phyloP scores from a whole-genome alignment of 2,113 vertebrate genomes.

The Gobius niger region DNA sequence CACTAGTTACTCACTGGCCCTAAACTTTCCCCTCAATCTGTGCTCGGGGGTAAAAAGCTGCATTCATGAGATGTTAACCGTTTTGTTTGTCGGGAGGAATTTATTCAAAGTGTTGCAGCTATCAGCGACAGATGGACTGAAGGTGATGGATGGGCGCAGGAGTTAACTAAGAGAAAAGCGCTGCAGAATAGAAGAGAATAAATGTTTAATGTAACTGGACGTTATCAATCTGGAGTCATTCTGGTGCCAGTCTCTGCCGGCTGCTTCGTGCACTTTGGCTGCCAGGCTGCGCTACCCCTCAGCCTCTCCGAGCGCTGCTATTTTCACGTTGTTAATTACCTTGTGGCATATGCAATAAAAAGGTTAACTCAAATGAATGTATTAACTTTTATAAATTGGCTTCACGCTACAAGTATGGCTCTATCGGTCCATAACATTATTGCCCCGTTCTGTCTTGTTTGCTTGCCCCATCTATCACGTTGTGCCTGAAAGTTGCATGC shows the following conservation, averaged over 20 bases:
- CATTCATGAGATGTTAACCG: constrained; percentile 81
- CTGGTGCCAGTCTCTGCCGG: constrained; percentile 44
- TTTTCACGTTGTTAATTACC: background rate
- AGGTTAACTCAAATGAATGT: background rate
- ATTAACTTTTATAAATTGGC: background rate
- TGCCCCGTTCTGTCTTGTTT: background rate
- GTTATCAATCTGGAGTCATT: constrained; percentile 56
- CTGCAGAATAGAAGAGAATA: constrained; percentile 22
- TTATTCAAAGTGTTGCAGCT: constrained; percentile 76
- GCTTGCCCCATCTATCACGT: background rate
- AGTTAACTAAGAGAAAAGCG: constrained; percentile 58
- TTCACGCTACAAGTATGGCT: background rate
- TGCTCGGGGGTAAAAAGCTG: constrained; percentile 67
- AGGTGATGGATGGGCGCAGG: constrained; percentile 62
- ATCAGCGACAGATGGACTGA: constrained; percentile 70
- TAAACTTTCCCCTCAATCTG: constrained; percentile 68
- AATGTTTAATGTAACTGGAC: constrained; percentile 58
- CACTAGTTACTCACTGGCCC: constrained; percentile 59
- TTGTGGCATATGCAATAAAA: background rate
- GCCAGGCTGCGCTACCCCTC: background rate
- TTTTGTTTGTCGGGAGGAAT: constrained; percentile 74
- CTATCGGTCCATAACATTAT: background rate
- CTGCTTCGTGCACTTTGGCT: constrained; percentile 32
- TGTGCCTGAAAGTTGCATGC: background rate
- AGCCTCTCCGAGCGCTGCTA: background rate